These are phyloP conservation scores for Leptogaster cylindrica DNA, from an alignment of 2,888 invertebrate genomes.

Conservation along the genomic window DNA sequence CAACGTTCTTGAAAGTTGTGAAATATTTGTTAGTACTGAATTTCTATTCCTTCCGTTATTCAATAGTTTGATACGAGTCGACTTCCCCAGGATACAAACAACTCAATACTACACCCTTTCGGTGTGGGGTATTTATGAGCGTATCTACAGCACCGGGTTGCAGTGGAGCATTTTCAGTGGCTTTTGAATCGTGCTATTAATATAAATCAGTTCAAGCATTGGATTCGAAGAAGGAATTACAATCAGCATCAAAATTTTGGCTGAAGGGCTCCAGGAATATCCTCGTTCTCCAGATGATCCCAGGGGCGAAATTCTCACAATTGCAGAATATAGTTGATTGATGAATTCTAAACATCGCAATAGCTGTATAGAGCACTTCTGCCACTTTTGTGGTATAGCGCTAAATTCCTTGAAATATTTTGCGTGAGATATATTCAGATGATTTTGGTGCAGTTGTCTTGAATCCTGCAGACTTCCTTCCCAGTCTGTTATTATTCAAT, in stretches of 20 bases:
- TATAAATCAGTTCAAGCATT: constrained; percentile 33
- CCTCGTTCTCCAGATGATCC: too few relatives aligned
- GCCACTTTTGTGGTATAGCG: not conserved
- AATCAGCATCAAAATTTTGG: constrained; percentile 10
- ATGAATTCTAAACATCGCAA: constrained; percentile 31
- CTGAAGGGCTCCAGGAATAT: not conserved
- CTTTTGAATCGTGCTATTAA: constrained; percentile 28
- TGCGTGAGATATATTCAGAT: not conserved
- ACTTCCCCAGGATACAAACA: constrained; percentile 27
- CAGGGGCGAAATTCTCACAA: constrained; percentile 6
- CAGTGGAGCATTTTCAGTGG: constrained; percentile 8
- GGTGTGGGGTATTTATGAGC: not conserved
- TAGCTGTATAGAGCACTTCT: constrained; percentile 9
- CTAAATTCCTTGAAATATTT: not conserved
- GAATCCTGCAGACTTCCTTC: constrained; percentile 19
- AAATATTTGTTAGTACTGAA: constrained; percentile 26
- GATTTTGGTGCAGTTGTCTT: constrained; percentile 13
- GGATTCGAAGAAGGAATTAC: constrained; percentile 36
- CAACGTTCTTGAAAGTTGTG: constrained; percentile 14
- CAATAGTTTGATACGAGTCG: constrained; percentile 32
- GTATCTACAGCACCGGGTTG: constrained; percentile 2
- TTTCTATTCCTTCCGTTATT: constrained; percentile 36
- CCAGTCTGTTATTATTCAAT: constrained; percentile 30
- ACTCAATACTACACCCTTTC: constrained; percentile 4
- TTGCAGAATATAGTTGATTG: constrained; percentile 28